Conservation (phyloP, 2,113 vertebrate species). For the Ornithorhynchus anatinus region DNA sequence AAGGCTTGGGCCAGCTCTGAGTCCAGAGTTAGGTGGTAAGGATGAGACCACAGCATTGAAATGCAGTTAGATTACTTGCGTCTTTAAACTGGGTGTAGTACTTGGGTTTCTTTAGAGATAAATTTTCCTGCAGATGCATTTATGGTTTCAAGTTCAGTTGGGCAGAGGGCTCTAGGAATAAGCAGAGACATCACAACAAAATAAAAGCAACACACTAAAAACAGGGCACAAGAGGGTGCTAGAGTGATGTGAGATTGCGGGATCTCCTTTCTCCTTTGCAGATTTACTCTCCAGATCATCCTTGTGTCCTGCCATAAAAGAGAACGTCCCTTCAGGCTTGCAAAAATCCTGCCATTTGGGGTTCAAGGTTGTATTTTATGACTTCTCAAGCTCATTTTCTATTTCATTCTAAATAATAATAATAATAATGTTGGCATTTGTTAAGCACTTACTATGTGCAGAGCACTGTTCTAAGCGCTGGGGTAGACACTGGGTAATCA, state of each 20-base stretch:
- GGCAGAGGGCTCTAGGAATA: neutral
- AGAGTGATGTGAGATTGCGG: neutral
- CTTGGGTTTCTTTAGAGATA: neutral
- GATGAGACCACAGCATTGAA: neutral
- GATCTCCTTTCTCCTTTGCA: neutral
- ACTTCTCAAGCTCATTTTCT: no score
- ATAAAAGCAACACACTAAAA: neutral
- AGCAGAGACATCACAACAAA: neutral
- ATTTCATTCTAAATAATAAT: no score
- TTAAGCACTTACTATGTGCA: no score
- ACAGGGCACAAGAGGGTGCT: slow-evolving; percentile 64
- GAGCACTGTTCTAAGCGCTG: no score
- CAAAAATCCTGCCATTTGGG: no score
- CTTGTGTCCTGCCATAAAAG: no score
- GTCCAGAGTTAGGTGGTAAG: neutral
- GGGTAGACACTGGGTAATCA: no score
- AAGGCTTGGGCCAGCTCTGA: neutral
- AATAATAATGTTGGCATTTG: no score
- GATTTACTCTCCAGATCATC: no score
- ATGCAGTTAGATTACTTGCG: neutral
- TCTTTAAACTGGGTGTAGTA: neutral
- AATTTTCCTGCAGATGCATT: neutral
- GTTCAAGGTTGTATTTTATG: no score
- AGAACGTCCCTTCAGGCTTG: no score
- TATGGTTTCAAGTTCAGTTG: neutral